Conservation (phyloP, 1,140 invertebrate genomes). For the Drosophila kepulauana region DNA sequence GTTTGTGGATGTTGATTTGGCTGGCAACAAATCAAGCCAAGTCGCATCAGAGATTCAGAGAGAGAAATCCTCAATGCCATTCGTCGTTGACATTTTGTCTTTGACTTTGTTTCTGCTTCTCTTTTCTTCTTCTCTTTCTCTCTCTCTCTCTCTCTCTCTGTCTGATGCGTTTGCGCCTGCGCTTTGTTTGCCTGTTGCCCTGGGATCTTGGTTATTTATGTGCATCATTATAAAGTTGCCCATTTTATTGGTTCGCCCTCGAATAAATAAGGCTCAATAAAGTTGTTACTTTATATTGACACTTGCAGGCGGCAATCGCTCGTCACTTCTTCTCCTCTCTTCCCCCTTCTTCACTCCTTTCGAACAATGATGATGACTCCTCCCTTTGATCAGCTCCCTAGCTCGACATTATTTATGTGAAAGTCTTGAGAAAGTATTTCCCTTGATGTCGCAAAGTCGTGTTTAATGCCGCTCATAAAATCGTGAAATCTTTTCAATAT, state of each 20-base stretch:
- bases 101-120: conserved; percentile 1
- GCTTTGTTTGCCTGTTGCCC: conserved; percentile 37
- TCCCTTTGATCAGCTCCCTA: conserved; percentile 3
- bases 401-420: conserved; percentile 63
- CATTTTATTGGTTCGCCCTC: conserved; percentile 81
- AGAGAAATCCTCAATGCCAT: conserved; percentile 63
- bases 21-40: conserved; percentile 36
- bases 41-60: conserved; percentile 21
- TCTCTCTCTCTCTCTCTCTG: background rate
- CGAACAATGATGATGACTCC: background rate
- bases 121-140: background rate
- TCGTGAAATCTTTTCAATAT: conserved; percentile 65
- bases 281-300: conserved; percentile 84
- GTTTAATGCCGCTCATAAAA: conserved; percentile 69
- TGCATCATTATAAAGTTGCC: conserved; percentile 79
- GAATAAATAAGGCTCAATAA: conserved; percentile 82
- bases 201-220: conserved; percentile 72
- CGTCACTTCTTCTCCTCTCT: conserved; percentile 60
- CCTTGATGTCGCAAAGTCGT: conserved; percentile 44
- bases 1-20: conserved; percentile 16
- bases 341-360: background rate
- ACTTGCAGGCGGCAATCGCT: conserved; percentile 82
- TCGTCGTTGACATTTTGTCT: conserved; percentile 57
- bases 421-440: conserved; percentile 75
- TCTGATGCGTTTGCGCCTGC: conserved; percentile 41